Conservation (phyloP, 1,140 invertebrate genomes). For the Halyomorpha halys region DNA sequence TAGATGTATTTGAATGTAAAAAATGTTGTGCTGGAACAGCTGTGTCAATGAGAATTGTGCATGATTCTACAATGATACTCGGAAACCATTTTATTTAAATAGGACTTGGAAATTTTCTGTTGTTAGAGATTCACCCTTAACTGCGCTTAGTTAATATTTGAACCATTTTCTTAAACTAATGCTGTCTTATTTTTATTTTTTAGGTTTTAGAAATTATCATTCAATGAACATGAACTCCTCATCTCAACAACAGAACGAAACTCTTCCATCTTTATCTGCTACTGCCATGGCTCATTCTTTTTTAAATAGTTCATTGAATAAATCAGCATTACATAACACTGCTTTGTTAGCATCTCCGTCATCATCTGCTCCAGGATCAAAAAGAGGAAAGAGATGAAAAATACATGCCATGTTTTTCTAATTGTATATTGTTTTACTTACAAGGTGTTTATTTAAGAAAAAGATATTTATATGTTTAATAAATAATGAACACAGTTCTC, state of each 20-base stretch:
- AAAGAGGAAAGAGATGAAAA: slow-evolving; percentile 15
- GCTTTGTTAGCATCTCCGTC: not conserved
- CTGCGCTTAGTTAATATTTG: not conserved
- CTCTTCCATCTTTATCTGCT: not conserved
- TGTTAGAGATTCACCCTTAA: too few species aligned
- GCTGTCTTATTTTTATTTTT: not conserved
- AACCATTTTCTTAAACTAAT: not conserved
- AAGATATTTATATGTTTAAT: too few species aligned
- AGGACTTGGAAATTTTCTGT: too few species aligned
- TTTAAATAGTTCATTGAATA: not conserved
- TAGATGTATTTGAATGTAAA: too few species aligned
- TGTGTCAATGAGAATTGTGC: too few species aligned
- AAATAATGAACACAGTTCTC: too few species aligned
- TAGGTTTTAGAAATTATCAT: not conserved
- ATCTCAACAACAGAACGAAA: not conserved
- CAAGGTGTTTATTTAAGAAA: too few species aligned
- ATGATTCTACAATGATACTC: too few species aligned
- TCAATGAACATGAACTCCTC: not conserved
- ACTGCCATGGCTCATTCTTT: not conserved
- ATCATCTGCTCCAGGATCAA: slow-evolving; percentile 4
- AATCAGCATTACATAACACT: not conserved
- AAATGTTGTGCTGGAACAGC: too few species aligned
- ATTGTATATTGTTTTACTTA: too few species aligned
- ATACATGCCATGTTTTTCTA: too few species aligned
- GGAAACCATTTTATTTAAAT: too few species aligned